Base-by-base conservation (phyloP, 2,888 invertebrate species). In the Eupithecia centaureata region DNA sequence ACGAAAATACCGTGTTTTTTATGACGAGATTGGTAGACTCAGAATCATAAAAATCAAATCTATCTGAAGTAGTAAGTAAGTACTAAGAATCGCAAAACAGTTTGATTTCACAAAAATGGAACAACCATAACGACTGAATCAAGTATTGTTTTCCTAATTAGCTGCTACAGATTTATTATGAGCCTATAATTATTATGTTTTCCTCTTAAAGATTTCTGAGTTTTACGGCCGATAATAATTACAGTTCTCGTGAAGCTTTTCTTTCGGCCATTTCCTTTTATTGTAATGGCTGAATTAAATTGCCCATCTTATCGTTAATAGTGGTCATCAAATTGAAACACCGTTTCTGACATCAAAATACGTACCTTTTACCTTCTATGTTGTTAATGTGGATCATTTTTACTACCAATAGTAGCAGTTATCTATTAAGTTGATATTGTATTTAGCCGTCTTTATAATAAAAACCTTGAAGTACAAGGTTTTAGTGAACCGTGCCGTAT, bases 201-300 rank as follows among this genome's bases (percentile, higher is more conserved):
- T 56, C 22, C 47, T 30, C 54, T 15, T 18, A 65, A 57, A 56
- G 60, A 32, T 57, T 57, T 18, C 28, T 67, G 54, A 62, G 42
- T 33, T 69, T 69, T 54, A 69, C 33, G 42, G 28, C n/a, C 54
- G 13, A 38, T 63, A 57, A 61, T 63, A 63, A 66, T 66, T 61
- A 63, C 32, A 22, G 59, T 61, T 25, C 58, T 66, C 38, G 32
- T 38, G 54, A 52, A 63, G 56, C 51, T 58, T 66, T 65, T 63
- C 63, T 52, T 63, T 56, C 32, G 63, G 66, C 54, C 63, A 57
- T 67, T 70, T 52, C 30, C 32, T 63, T 70, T 65, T 64, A 63
- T 66, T 70, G 33, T 70, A 63, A 66, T 61, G 65, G 66, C 32
- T 10, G 56, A 59, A 65, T 52, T 35, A 65, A 66, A 70, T 63